Conservation (phyloP, 2,113 vertebrate species). For the Carettochelys insculpta region DNA sequence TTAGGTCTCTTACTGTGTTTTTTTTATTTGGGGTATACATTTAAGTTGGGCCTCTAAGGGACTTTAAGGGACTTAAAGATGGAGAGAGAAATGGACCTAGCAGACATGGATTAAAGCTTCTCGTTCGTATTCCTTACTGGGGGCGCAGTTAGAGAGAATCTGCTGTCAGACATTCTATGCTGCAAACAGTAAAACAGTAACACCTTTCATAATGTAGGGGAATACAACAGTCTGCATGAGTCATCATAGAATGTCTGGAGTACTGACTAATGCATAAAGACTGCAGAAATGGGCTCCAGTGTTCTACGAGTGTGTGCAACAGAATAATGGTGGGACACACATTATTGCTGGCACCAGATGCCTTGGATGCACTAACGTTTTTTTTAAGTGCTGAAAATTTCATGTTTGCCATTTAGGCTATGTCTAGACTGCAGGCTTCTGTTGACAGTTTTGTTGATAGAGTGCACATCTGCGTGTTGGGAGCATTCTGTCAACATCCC, state of each 20-base stretch:
- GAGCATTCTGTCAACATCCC: no score
- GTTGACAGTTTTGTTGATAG: no score
- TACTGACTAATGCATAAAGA: background rate
- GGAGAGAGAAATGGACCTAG: background rate
- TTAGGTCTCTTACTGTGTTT: no score
- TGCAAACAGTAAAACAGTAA: background rate
- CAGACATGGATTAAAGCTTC: background rate
- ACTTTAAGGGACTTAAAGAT: background rate
- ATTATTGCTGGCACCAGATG: background rate
- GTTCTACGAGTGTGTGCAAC: background rate
- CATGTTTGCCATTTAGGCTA: slow-evolving; percentile 53
- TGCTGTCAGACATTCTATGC: background rate
- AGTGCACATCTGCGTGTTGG: no score
- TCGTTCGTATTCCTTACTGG: background rate
- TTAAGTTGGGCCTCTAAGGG: no score
- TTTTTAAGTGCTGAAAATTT: slow-evolving; percentile 25
- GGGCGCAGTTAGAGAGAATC: background rate
- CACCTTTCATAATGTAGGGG: background rate
- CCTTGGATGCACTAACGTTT: slow-evolving; percentile 46
- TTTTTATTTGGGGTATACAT: no score
- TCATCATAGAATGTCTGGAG: background rate
- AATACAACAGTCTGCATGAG: background rate
- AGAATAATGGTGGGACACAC: background rate
- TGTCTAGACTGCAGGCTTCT: no score
- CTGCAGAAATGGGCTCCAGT: background rate